phyloP scores from a whole-genome alignment of 2,797 vertebrate species.

The Propithecus perrieri region DNA sequence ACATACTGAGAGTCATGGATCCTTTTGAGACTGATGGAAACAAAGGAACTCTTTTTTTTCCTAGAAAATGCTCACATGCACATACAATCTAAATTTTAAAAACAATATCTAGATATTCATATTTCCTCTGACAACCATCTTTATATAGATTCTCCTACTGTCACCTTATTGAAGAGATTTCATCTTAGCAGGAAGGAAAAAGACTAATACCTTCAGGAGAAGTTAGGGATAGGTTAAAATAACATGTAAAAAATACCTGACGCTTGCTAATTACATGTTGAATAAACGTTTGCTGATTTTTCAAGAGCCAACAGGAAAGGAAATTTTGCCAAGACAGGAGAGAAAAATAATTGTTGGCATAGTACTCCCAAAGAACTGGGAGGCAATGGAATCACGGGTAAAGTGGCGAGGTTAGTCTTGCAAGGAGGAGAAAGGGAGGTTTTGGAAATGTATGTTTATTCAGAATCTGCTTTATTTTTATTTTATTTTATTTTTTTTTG shows the following conservation, averaged over 20 bases:
- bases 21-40: not conserved
- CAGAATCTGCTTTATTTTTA: not conserved
- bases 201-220: not conserved
- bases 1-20: not conserved
- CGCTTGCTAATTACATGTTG: not conserved
- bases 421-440: not conserved
- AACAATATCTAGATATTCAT: not conserved
- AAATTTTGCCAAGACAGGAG: not conserved
- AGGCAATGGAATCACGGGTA: not conserved
- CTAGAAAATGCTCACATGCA: not conserved
- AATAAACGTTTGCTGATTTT: not conserved
- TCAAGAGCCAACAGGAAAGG: not conserved
- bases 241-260: not conserved
- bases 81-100: not conserved
- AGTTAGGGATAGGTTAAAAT: not conserved
- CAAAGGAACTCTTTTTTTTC: not conserved
- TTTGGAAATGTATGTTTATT: not conserved
- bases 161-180: not conserved
- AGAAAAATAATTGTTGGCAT: not conserved
- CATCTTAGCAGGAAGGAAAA: not conserved
- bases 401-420: not conserved
- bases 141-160: not conserved
- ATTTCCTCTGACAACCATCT: not conserved
- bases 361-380: not conserved
- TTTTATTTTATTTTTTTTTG: too few relatives aligned